Evolutionary conservation across 2,113 vertebrate genomes (phyloP).

Genomic region (Cheirogaleus medius): DNA sequence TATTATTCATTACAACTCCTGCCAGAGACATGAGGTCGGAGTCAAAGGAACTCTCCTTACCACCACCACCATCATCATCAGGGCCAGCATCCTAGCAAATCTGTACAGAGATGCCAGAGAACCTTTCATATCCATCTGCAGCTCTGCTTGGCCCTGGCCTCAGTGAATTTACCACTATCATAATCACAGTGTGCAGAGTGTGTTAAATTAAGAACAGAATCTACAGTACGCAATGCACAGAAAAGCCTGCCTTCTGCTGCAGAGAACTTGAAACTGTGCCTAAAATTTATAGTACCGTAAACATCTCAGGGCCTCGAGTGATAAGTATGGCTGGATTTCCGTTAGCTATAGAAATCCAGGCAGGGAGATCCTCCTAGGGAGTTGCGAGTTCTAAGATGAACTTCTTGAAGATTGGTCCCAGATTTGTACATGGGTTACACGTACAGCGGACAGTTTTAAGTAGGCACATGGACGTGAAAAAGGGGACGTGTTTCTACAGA

Average conservation of each 20-base stretch:
- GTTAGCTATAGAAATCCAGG: constrained; percentile 67
- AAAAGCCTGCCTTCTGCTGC: constrained; percentile 76
- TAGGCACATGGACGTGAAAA: neutral
- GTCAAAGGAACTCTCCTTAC: constrained; percentile 76
- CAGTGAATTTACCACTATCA: constrained; percentile 81
- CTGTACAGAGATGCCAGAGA: constrained; percentile 81
- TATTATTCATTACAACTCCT: constrained; percentile 82
- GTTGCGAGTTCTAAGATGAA: constrained; percentile 30
- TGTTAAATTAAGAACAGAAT: constrained; percentile 85
- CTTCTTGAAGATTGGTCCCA: neutral
- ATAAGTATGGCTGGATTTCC: constrained; percentile 68
- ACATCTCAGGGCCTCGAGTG: constrained; percentile 62
- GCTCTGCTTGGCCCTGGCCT: constrained; percentile 74
- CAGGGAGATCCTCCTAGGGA: constrained; percentile 39
- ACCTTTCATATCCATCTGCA: constrained; percentile 76
- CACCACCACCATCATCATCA: constrained; percentile 71
- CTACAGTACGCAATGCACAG: constrained; percentile 71
- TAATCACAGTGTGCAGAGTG: constrained; percentile 79
- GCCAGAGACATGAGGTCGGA: constrained; percentile 79
- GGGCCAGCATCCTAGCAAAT: constrained; percentile 76
- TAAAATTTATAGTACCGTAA: constrained; percentile 72
- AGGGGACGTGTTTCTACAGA: neutral
- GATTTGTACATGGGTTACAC: neutral
- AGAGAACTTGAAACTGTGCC: constrained; percentile 71
- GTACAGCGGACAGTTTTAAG: neutral